Evolutionary conservation across 2,113 vertebrate species (phyloP).

Genomic region (Climacteris rufus): DNA sequence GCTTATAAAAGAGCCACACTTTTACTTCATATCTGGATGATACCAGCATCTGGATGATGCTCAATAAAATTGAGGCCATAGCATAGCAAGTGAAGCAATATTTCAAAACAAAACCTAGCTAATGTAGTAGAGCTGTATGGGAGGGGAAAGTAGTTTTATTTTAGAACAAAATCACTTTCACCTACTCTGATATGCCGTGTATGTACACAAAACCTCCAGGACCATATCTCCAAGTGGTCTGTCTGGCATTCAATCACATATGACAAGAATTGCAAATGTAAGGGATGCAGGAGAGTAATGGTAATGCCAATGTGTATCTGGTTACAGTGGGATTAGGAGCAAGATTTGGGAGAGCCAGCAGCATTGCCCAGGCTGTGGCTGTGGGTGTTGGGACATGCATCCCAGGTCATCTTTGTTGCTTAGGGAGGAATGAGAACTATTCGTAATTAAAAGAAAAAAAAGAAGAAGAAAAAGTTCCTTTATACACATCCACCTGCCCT

Average conservation of each 20-base stretch:
- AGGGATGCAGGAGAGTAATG: not conserved
- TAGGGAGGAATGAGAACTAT: not conserved
- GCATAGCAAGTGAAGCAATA: not conserved
- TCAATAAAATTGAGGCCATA: not conserved
- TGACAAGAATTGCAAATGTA: not conserved
- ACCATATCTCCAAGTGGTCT: not conserved
- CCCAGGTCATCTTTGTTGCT: not conserved
- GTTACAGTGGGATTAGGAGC: not conserved
- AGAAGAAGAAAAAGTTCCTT: fast-evolving
- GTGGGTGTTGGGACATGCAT: not conserved
- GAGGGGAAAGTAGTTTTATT: not conserved
- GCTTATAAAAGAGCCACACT: not conserved
- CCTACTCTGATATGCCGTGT: not conserved
- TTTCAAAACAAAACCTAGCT: not conserved
- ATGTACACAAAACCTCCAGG: not conserved
- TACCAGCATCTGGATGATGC: not conserved
- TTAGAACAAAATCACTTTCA: not conserved
- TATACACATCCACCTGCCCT: not conserved
- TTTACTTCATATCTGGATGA: not conserved
- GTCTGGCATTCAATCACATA: not conserved
- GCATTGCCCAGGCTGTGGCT: not conserved
- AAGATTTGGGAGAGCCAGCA: not conserved
- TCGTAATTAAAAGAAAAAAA: not conserved
- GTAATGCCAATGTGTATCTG: not conserved
- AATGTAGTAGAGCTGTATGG: not conserved